A percentile compares a stretch with the other conserved stretches of the same genome.
These are phyloP conservation scores for Nowickia ferox DNA, from an alignment of 2,888 invertebrate species.

Conservation along the genomic window DNA sequence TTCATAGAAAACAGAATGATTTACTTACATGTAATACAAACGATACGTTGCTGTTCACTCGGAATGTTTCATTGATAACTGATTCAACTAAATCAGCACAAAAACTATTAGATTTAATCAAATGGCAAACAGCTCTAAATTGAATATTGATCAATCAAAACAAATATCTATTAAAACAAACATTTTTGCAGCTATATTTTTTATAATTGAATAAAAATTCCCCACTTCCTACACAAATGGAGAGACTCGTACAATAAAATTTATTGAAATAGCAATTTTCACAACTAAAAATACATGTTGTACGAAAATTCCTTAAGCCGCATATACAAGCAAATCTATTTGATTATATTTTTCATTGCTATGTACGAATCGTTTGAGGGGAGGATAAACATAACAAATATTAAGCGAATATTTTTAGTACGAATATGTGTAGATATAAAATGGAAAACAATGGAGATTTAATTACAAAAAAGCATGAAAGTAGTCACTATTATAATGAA, in stretches of 20 bases:
- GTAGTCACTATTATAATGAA: too few relatives aligned
- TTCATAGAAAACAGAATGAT: too few relatives aligned
- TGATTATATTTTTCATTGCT: background rate
- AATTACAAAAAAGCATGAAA: too few relatives aligned
- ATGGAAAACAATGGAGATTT: background rate
- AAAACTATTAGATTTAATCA: conserved; percentile 1
- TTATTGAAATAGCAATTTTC: background rate
- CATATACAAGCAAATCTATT: background rate
- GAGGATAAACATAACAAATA: background rate
- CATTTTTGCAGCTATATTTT: background rate
- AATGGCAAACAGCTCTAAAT: background rate
- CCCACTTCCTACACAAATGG: background rate
- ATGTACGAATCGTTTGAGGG: background rate
- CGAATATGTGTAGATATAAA: background rate
- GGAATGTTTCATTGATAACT: background rate
- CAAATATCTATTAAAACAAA: conserved; percentile 1
- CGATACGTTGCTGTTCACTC: too few relatives aligned
- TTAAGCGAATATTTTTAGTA: background rate
- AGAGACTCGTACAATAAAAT: background rate
- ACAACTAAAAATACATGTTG: background rate
- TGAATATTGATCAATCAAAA: background rate
- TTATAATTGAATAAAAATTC: background rate
- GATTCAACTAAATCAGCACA: background rate
- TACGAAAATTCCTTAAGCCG: background rate
- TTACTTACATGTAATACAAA: too few relatives aligned